Evolutionary conservation across 1,140 invertebrate species (phyloP), one percentile per base, ranked within the genome.

Genomic region (Aphelinus certus): DNA sequence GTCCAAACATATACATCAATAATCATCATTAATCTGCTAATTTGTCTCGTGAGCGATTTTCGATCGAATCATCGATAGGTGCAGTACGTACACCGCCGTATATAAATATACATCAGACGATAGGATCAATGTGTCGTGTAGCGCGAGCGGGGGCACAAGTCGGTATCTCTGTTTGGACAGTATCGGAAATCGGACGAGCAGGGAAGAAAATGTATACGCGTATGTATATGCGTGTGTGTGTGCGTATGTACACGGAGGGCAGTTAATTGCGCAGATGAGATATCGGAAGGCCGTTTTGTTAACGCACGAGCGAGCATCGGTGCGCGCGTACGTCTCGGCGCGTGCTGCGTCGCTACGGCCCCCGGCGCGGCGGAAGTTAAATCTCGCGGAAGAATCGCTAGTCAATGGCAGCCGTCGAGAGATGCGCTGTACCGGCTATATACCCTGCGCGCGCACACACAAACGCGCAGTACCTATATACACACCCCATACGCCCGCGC

Each of bases 321-420:
- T 26, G 51, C 43, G 10, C 43, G 10, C 10, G 47, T 7, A 7
- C 6, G 26, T 57, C 10, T 26, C 26, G 26, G 26, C 26, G 26
- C 26, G 26, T 26, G 26, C 26, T 26, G 43, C 26, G 4, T 45
- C 53, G 7, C 53, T 45, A 26, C n/a, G 67, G 67, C 9, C n/a
- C 49, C 9, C 57, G 61, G 2, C 46, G 3, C 9, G 64, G 58
- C 65, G 72, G 65, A 74, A 74, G 73, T 74, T 74, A 74, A 74
- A 74, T 69, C 73, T 74, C 66, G 73, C 26, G 73, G 73, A 74
- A 74, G 66, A 74, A 74, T 74, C 66, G 73, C 53, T 63, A 69
- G 65, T 69, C 73, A 63, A 74, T 63, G n/a, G 57, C 2, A 42
- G 26, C 53, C 26, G 47, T 2, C 26, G 7, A 42, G 10, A 60